These are phyloP conservation scores for Hyles euphorbiae DNA, from an alignment of 1,140 invertebrate genomes.

Conservation along the genomic window DNA sequence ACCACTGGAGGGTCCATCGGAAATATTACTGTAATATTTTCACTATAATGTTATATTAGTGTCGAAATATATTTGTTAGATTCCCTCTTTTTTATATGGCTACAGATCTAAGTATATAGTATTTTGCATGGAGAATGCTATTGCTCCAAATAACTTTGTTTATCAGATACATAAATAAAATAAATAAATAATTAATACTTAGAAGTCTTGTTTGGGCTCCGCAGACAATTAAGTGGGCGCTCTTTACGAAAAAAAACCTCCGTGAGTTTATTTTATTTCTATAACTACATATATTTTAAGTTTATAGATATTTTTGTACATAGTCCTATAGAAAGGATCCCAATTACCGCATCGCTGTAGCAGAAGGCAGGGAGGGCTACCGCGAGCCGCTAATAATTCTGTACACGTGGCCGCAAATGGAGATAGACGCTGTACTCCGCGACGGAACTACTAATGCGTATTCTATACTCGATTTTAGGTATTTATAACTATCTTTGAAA, in stretches of 20 bases:
- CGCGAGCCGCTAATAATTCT: conserved; percentile 87
- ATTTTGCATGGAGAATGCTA: no score
- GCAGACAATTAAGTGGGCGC: no score
- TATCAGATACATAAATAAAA: no score
- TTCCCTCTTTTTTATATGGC: no score
- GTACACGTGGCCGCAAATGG: conserved; percentile 87
- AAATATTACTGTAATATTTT: conserved; percentile 80
- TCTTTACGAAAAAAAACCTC: no score
- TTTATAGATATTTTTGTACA: neutral
- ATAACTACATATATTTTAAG: no score
- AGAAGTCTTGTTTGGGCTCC: no score
- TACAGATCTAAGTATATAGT: no score
- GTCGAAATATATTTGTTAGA: neutral
- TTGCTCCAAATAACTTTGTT: no score
- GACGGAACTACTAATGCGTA: conserved; percentile 86
- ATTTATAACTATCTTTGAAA: conserved; percentile 20
- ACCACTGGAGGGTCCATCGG: conserved; percentile 86
- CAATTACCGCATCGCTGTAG: conserved; percentile 85
- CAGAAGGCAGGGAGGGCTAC: conserved; percentile 86
- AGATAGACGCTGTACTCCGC: conserved; percentile 82
- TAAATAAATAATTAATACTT: no score
- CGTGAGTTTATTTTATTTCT: no score
- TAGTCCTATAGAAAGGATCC: conserved; percentile 84
- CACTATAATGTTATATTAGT: conserved; percentile 3
- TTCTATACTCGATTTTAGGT: conserved; percentile 87